Conservation (phyloP, 2,797 vertebrate species). For the Trematomus bernacchii region DNA sequence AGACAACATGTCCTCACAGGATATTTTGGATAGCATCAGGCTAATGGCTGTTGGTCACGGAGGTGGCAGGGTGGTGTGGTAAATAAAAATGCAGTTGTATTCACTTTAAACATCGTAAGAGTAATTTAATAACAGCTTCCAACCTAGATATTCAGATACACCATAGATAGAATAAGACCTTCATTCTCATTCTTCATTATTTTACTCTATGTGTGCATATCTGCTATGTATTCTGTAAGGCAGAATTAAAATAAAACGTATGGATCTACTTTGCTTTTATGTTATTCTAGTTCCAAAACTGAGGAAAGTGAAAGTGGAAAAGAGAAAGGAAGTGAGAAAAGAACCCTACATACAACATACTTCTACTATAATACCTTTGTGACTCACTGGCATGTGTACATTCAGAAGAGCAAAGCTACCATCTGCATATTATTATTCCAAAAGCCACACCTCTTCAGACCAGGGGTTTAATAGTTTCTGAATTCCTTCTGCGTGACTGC, state of each 20-base stretch:
- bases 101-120: neutral
- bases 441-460: neutral
- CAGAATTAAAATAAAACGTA: conserved; percentile 15
- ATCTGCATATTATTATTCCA: neutral
- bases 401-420: neutral
- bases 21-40: neutral
- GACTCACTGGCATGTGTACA: neutral
- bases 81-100: neutral
- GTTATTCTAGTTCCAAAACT: neutral
- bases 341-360: neutral
- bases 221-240: neutral
- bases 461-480: no score
- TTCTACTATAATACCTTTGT: neutral
- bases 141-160: neutral
- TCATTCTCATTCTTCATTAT: conserved; percentile 5
- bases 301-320: neutral
- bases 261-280: conserved; percentile 7
- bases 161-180: neutral
- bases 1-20: conserved; percentile 4
- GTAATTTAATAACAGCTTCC: neutral
- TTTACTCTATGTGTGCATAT: neutral
- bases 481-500: neutral
- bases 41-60: neutral
- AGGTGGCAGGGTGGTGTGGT: neutral
- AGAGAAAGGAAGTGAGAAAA: neutral